A percentile compares a stretch with the other conserved stretches of the same genome.
Conservation (phyloP, 2,888 invertebrate species). For the Rhogogaster chlorosoma region DNA sequence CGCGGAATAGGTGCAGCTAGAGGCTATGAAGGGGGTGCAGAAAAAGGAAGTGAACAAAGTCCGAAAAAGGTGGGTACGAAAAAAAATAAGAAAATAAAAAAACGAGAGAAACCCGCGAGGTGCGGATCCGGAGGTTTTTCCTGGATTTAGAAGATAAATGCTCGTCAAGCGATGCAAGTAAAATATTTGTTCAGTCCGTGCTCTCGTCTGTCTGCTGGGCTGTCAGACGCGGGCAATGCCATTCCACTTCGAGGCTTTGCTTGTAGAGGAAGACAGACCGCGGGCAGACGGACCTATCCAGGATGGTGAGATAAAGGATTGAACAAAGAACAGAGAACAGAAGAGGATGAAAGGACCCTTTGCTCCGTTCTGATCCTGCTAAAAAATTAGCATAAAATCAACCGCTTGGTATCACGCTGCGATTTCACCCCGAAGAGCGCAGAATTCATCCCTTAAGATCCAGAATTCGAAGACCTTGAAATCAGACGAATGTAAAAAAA, state of each 20-base stretch:
- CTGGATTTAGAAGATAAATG: conserved; percentile 47
- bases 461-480: not conserved
- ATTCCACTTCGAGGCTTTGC: conserved; percentile 30
- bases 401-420: not conserved
- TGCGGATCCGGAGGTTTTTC: conserved; percentile 42
- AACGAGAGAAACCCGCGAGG: conserved; percentile 10
- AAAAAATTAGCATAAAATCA: conserved; percentile 37
- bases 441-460: not conserved
- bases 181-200: conserved; percentile 50
- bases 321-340: conserved; percentile 9
- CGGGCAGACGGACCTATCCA: conserved; percentile 21
- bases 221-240: conserved; percentile 44
- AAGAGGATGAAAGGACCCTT: not conserved
- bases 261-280: conserved; percentile 25
- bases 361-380: not conserved
- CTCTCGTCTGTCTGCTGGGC: conserved; percentile 45
- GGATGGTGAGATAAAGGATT: conserved; percentile 19
- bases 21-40: not conserved
- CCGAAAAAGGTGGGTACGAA: not conserved
- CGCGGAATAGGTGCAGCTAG: not conserved
- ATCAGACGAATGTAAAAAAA: not conserved
- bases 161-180: conserved; percentile 50
- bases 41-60: conserved; percentile 2
- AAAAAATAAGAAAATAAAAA: not conserved
- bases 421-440: not conserved